phyloP scores from a whole-genome alignment of 2,888 invertebrate genomes.

The Tetramorium bicarinatum region DNA sequence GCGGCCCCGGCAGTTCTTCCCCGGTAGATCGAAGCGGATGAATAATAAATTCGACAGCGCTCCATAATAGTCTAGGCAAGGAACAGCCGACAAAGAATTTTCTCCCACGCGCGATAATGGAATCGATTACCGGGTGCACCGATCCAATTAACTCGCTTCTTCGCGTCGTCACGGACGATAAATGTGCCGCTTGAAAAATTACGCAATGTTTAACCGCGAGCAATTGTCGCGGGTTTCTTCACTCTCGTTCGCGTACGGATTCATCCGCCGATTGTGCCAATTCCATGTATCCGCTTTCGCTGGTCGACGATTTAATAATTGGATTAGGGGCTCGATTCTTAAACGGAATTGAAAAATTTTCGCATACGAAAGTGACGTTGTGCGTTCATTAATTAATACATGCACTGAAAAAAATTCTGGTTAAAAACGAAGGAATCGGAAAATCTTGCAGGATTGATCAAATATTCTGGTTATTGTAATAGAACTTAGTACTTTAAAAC shows the following conservation, averaged over 20 bases:
- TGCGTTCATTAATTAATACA: too few relatives aligned
- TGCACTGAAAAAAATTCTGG: too few relatives aligned
- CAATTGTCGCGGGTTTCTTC: conserved; percentile 55
- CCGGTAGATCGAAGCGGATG: background rate
- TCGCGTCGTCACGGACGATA: conserved; percentile 40
- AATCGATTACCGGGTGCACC: conserved; percentile 55
- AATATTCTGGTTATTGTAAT: too few relatives aligned
- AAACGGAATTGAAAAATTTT: too few relatives aligned
- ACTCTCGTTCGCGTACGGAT: conserved; percentile 36
- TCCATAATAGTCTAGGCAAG: conserved; percentile 6
- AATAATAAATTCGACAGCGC: conserved; percentile 37
- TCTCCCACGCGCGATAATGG: conserved; percentile 41
- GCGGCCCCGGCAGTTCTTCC: background rate
- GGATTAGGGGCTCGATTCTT: too few relatives aligned
- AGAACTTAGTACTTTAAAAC: too few relatives aligned
- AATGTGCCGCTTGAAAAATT: conserved; percentile 62
- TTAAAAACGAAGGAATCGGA: too few relatives aligned
- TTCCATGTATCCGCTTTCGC: conserved; percentile 11
- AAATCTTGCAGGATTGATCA: too few relatives aligned
- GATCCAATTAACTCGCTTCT: conserved; percentile 64
- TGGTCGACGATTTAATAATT: background rate
- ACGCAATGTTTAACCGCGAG: conserved; percentile 60
- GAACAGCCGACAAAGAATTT: background rate
- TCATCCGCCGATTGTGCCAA: conserved; percentile 29
- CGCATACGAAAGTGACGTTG: too few relatives aligned